These are phyloP conservation scores for Dryococelus australis DNA, from an alignment of 2,888 invertebrate genomes.

Conservation along the genomic window DNA sequence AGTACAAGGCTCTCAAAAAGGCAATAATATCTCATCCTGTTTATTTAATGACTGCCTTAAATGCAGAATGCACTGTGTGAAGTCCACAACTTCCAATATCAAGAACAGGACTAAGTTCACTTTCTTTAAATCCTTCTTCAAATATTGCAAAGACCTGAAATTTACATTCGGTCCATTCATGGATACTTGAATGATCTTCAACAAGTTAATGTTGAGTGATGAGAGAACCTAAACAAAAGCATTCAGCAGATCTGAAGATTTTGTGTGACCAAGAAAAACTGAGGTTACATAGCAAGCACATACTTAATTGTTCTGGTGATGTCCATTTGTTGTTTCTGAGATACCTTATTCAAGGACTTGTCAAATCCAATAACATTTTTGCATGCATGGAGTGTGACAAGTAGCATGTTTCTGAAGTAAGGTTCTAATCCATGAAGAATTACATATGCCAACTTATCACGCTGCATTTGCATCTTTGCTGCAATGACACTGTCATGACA, in stretches of 20 bases:
- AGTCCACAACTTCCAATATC: neutral
- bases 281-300: neutral
- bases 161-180: too few species aligned
- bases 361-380: neutral
- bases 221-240: neutral
- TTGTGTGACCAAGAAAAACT: neutral
- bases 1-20: too few species aligned
- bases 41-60: neutral
- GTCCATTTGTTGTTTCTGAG: neutral
- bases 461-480: neutral
- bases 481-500: neutral
- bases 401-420: neutral
- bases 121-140: neutral
- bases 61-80: neutral
- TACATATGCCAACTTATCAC: neutral
- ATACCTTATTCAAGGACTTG: neutral
- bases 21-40: neutral
- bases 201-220: neutral
- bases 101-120: neutral
- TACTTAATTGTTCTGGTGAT: neutral
- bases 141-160: neutral
- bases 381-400: too few species aligned
- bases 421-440: constrained; percentile 1
- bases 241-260: neutral
- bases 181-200: neutral